Evolutionary conservation across 2,888 invertebrate species (phyloP), one percentile per base, ranked within the genome.

Genomic region (Cancer borealis): DNA sequence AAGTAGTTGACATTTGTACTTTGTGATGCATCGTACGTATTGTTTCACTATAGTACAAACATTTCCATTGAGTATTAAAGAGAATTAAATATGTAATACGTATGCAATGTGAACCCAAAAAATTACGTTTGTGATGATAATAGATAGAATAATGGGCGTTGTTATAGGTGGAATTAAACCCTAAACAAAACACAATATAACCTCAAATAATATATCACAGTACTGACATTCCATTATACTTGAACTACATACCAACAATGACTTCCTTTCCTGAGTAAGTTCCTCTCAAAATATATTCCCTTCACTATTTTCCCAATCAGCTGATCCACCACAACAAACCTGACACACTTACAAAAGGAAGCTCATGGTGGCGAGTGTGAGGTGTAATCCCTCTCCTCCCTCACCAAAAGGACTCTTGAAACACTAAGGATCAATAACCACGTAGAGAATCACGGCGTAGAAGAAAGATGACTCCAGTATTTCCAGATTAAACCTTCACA

Each of bases 301-400:
- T 84, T 3, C n/a, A 73, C 46, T 8, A 10, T 49, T 47, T 39
- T 49, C 8, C 14, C n/a, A 46, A 93, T 93, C 93, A 93, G 93
- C 93, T 93, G 93, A 93, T 93, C 93, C 14, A 93, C 93, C 93
- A 93, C 88, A 93, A 93, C 93, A 93, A 93, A 93, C 89, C 93
- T 46, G 39, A 92, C 73, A 66, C 30, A 93, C 93, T 93, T 73
- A 93, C 93, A 93, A 93, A 47, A 93, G 93, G 89, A 93, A 93
- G 93, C 93, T 93, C 93, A 93, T 93, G 89, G 30, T 93, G 93
- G 73, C 47, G 39, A 87, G 47, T 49, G 26, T 47, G 49, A 12
- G 21, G 6, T 2, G n/a, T 12, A 26, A 47, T 89, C 88, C 47
- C 26, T 47, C 46, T 89, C 47, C n/a, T 49, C 12, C 12, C 12